Base-by-base conservation (phyloP, 2,797 vertebrate genomes). In the Galago senegalensis region DNA sequence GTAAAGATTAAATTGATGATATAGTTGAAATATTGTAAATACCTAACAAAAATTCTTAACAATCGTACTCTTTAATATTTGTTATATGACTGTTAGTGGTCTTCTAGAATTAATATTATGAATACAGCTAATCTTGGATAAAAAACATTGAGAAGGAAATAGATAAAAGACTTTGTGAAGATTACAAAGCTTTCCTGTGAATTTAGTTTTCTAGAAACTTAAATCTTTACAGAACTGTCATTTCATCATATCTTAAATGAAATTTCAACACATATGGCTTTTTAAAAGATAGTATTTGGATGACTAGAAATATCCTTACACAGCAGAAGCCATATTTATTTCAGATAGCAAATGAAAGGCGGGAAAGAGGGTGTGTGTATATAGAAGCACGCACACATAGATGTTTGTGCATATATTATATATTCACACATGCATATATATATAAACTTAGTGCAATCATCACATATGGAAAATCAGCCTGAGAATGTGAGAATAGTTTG, bases 231-330 rank as follows among this genome's bases (percentile, higher is more conserved):
- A 23, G 76, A 58, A 70, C 17, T 73, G 18, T 60, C 58, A 83
- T 27, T 92, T 65, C 9, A 53, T 90, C 81, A 31, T 46, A 85
- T 69, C 23, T 75, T 75, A 72, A 85, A 80, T 84, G 29, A 8
- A 70, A 91, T 67, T 91, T 72, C 21, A 81, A 86, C 40, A 89
- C 49, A 88, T 40, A 76, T 17, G 23, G 58, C 8, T 84, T 90
- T 87, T 29, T 58, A 73, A 72, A 56, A 89, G 77, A 88, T 37
- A 58, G n/a, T 79, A 87, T 40, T 91, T 63, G 5, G 18, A 58
- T 83, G 21, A 37, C 17, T 49, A 94, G 87, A 70, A 93, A 56
- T 29, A 86, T 16, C 5, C 61, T 70, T 46, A 76, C 16, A 93
- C 65, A 53, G 37, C 7, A 76, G 69, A 8, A 81, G n/a, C 65